Conservation (phyloP, 2,113 vertebrate species). For the Meleagris gallopavo region DNA sequence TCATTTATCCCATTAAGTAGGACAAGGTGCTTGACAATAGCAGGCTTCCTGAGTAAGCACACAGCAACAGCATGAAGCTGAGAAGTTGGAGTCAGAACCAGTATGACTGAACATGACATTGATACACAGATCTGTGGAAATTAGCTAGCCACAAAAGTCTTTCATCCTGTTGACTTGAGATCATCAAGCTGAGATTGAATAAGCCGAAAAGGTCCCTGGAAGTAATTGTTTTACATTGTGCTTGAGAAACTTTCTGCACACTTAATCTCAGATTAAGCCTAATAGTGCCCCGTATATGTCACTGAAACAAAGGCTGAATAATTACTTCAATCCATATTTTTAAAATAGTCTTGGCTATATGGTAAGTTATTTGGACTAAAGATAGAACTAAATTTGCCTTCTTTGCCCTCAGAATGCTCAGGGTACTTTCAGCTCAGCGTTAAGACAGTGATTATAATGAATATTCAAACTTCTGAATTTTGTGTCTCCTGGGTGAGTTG, state of each 20-base stretch:
- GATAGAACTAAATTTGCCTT: neutral
- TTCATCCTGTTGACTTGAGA: neutral
- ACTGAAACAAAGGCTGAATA: neutral
- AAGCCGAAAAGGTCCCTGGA: neutral
- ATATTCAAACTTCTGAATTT: neutral
- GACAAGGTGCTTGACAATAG: neutral
- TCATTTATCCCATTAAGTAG: neutral
- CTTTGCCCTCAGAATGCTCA: neutral
- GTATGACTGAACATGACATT: neutral
- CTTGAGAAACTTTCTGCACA: neutral
- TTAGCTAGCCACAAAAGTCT: neutral
- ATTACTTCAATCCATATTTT: neutral
- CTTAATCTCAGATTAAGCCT: neutral
- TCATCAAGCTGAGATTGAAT: neutral
- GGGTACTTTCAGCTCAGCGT: neutral
- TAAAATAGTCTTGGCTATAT: neutral
- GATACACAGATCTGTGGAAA: neutral
- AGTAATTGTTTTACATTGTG: neutral
- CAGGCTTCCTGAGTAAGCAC: neutral
- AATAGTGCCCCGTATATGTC: neutral
- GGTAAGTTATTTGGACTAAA: neutral
- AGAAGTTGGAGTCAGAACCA: neutral
- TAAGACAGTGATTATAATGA: neutral
- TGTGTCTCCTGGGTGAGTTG: neutral
- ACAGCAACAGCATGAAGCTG: neutral